Conservation (phyloP, 2,113 vertebrate genomes). For the Urocolius indicus region DNA sequence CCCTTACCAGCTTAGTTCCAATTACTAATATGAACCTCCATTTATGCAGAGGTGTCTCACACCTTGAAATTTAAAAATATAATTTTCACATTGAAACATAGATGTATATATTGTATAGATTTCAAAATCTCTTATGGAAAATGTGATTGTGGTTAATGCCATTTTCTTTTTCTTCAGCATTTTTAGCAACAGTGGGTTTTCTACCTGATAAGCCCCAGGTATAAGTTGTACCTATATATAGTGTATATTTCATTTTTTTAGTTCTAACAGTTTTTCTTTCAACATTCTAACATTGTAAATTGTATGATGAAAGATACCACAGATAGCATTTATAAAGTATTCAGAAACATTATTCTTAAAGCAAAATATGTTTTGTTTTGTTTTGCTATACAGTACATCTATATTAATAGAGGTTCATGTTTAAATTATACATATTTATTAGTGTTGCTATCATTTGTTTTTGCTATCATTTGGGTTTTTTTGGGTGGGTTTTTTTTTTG, state of each 20-base stretch:
- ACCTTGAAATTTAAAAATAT: conserved; percentile 83
- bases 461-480: too few relatives aligned
- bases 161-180: conserved; percentile 74
- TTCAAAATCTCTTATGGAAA: conserved; percentile 82
- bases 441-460: conserved; percentile 76
- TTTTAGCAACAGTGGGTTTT: conserved; percentile 76
- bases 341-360: conserved; percentile 86
- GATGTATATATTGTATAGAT: conserved; percentile 88
- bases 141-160: conserved; percentile 81
- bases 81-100: conserved; percentile 87
- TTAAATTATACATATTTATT: conserved; percentile 91
- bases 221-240: conserved; percentile 80
- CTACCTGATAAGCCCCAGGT: conserved; percentile 76
- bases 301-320: conserved; percentile 83
- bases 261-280: conserved; percentile 74
- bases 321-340: conserved; percentile 88
- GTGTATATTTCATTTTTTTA: conserved; percentile 81
- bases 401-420: conserved; percentile 85
- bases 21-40: conserved; percentile 77
- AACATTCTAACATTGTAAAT: conserved; percentile 83
- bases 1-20: conserved; percentile 77
- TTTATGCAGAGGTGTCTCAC: conserved; percentile 80
- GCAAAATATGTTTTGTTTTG: conserved; percentile 83
- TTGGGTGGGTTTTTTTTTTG: neutral
- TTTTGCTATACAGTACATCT: conserved; percentile 86